Evolutionary conservation across 1,140 invertebrate species (phyloP).

Genomic region (Armadillidium nasatum): DNA sequence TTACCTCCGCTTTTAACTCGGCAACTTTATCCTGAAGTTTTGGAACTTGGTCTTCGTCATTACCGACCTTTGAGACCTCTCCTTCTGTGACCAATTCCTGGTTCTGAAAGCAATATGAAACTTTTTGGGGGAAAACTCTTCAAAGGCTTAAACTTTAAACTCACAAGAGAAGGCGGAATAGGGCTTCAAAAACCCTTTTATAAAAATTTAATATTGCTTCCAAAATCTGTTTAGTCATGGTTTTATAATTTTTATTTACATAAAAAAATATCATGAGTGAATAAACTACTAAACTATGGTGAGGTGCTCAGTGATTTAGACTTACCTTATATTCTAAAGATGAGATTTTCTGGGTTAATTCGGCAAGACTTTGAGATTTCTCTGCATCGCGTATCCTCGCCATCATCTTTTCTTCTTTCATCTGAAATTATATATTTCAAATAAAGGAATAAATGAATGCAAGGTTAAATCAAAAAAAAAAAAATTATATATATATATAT

Average conservation of each 20-base stretch:
- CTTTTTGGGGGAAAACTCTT: background rate
- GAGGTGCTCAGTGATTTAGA: too few species aligned
- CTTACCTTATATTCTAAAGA: constrained; percentile 83
- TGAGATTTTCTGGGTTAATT: constrained; percentile 89
- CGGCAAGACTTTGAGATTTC: constrained; percentile 86
- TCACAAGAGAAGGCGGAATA: constrained; percentile 1
- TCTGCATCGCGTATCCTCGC: constrained; percentile 89
- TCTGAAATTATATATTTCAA: constrained; percentile 55
- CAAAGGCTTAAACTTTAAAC: too few species aligned
- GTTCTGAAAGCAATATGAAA: constrained; percentile 59
- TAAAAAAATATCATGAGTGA: too few species aligned
- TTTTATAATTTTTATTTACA: too few species aligned
- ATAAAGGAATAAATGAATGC: too few species aligned
- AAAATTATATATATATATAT: too few species aligned
- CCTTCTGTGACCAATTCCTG: constrained; percentile 86
- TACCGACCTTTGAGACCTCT: constrained; percentile 69
- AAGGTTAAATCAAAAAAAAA: too few species aligned
- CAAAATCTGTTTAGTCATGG: too few species aligned
- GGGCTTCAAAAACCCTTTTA: background rate
- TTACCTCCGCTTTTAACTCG: constrained; percentile 85
- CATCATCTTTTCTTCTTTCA: constrained; percentile 92
- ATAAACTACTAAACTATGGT: too few species aligned
- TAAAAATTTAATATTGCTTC: constrained; percentile 5
- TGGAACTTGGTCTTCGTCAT: constrained; percentile 74
- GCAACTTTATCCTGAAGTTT: constrained; percentile 85